A percentile compares a stretch with the other conserved stretches of the same genome.
These are phyloP conservation scores for Polydrusus tereticollis DNA, from an alignment of 2,888 invertebrate species.

Conservation along the genomic window DNA sequence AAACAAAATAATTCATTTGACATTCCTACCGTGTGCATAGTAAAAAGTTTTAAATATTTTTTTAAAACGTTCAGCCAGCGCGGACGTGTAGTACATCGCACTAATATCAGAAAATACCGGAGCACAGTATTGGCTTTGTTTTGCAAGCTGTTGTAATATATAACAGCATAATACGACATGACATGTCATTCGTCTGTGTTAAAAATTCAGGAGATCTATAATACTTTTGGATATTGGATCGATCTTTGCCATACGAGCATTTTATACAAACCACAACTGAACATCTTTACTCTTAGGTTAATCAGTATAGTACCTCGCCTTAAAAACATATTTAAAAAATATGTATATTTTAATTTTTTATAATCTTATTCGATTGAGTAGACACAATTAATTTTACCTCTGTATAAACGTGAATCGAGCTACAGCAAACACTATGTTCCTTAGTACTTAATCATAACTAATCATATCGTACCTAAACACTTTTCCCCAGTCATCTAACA, in stretches of 20 bases:
- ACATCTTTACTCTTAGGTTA: too few species aligned
- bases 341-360: too few species aligned
- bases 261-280: too few species aligned
- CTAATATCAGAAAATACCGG: constrained; percentile 43
- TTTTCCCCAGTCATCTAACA: too few species aligned
- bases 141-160: constrained; percentile 46
- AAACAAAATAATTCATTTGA: constrained; percentile 29
- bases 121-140: constrained; percentile 45
- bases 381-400: too few species aligned
- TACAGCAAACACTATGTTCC: too few species aligned
- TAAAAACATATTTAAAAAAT: too few species aligned
- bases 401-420: too few species aligned
- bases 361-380: too few species aligned
- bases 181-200: constrained; percentile 42
- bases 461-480: too few species aligned
- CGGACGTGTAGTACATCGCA: constrained; percentile 42
- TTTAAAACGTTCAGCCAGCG: constrained; percentile 39
- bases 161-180: constrained; percentile 44
- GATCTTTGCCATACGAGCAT: neutral
- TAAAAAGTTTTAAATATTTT: constrained; percentile 37
- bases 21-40: constrained; percentile 15
- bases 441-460: too few species aligned
- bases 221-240: constrained; percentile 10
- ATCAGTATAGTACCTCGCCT: too few species aligned
- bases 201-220: constrained; percentile 39